Evolutionary conservation across 2,797 vertebrate species (phyloP).

Genomic region (Eremophila alpestris): DNA sequence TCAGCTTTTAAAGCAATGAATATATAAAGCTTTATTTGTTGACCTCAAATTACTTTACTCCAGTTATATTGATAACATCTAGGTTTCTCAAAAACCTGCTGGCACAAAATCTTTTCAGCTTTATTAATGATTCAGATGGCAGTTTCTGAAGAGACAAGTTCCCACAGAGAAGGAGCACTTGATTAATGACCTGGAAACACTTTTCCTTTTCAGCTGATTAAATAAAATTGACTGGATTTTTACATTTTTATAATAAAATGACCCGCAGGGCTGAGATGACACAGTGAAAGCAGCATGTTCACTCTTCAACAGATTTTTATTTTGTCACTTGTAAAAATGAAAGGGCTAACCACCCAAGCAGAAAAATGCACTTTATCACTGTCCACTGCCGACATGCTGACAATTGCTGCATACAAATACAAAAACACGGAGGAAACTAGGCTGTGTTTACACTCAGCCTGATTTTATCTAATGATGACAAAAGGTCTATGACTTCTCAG

Average conservation of each 20-base stretch:
- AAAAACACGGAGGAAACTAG: slow-evolving; percentile 72
- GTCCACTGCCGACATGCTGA: slow-evolving; percentile 82
- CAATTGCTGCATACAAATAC: slow-evolving; percentile 80
- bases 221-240: slow-evolving; percentile 96
- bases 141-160: slow-evolving; percentile 85
- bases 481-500: slow-evolving; percentile 66
- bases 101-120: slow-evolving; percentile 78
- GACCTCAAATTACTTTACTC: slow-evolving; percentile 80
- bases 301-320: slow-evolving; percentile 86
- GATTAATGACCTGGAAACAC: slow-evolving; percentile 96
- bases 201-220: slow-evolving; percentile 97
- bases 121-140: slow-evolving; percentile 87
- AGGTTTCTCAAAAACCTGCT: slow-evolving; percentile 81
- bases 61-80: slow-evolving; percentile 80
- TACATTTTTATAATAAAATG: slow-evolving; percentile 97
- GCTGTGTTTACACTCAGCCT: slow-evolving; percentile 74
- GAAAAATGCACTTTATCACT: slow-evolving; percentile 91
- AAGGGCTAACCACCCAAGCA: slow-evolving; percentile 89
- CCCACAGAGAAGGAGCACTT: slow-evolving; percentile 85
- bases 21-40: slow-evolving; percentile 74
- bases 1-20: slow-evolving; percentile 40
- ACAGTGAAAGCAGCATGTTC: slow-evolving; percentile 86
- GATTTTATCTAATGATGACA: slow-evolving; percentile 74
- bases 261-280: slow-evolving; percentile 86
- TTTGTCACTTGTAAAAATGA: slow-evolving; percentile 87